Evolutionary conservation across 2,888 invertebrate genomes (phyloP).

Genomic region (Mythimna impura): DNA sequence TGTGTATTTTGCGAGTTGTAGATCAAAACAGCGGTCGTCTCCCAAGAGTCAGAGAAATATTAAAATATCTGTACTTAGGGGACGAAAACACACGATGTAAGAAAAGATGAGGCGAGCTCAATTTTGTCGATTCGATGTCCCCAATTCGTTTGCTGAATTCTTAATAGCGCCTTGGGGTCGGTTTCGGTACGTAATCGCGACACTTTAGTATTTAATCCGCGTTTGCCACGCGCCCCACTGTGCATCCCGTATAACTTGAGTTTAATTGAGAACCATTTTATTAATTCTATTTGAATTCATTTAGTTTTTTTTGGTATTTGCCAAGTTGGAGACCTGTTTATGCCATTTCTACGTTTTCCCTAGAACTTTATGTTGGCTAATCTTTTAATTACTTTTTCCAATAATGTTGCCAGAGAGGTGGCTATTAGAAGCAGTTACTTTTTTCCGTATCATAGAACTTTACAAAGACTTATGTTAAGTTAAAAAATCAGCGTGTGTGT

Average conservation of each 20-base stretch:
- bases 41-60: conserved; percentile 81
- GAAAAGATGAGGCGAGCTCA: conserved; percentile 87
- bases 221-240: conserved; percentile 73
- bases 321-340: conserved; percentile 21
- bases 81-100: conserved; percentile 82
- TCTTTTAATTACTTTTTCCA: conserved; percentile 26
- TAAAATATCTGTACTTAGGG: conserved; percentile 84
- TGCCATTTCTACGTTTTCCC: conserved; percentile 20
- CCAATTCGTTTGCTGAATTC: conserved; percentile 88
- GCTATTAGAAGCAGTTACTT: conserved; percentile 3
- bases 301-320: conserved; percentile 26
- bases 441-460: not conserved
- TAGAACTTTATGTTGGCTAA: conserved; percentile 25
- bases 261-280: conserved; percentile 75
- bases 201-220: conserved; percentile 86
- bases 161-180: conserved; percentile 84
- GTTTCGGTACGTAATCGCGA: conserved; percentile 79
- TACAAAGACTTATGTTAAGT: not conserved
- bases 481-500: conserved; percentile 1
- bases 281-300: conserved; percentile 48
- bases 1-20: conserved; percentile 80
- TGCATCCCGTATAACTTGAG: conserved; percentile 74
- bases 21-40: conserved; percentile 85
- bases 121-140: conserved; percentile 89
- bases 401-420: not conserved